Evolutionary conservation across 2,888 invertebrate species (phyloP).

Genomic region (Muschampia plurimacula): DNA sequence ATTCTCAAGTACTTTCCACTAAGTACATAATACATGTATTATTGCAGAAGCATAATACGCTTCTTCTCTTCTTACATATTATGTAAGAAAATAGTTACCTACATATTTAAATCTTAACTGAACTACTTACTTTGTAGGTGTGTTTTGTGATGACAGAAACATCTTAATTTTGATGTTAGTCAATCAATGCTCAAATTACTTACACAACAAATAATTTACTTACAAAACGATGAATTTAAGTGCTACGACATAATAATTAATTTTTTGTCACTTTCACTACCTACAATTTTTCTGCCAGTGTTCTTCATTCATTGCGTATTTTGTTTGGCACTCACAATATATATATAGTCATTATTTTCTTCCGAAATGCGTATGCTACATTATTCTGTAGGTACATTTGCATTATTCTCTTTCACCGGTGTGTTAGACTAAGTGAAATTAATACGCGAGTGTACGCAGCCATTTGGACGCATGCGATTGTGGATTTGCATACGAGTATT

Average conservation of each 20-base stretch:
- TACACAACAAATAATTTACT: neutral
- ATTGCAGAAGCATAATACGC: too few species aligned
- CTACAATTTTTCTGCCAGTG: conserved; percentile 4
- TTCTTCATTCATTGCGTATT: neutral
- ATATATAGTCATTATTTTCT: neutral
- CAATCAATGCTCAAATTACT: neutral
- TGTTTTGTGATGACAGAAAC: too few species aligned
- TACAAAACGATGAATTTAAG: neutral
- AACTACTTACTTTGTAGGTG: too few species aligned
- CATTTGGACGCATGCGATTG: neutral
- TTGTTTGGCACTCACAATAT: neutral
- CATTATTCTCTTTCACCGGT: conserved; percentile 25
- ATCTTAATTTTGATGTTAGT: too few species aligned
- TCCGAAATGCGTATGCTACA: conserved; percentile 6
- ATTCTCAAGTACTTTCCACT: neutral
- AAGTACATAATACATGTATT: neutral
- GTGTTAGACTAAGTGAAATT: neutral
- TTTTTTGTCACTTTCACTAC: conserved; percentile 9
- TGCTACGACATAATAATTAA: neutral
- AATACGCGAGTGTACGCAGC: neutral
- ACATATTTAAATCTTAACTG: too few species aligned
- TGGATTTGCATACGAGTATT: neutral
- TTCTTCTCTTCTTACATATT: too few species aligned
- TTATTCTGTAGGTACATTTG: conserved; percentile 6
- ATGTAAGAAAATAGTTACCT: too few species aligned